phyloP scores from a whole-genome alignment of 2,113 vertebrate species.

The Pseudolaguvia tuberculata region DNA sequence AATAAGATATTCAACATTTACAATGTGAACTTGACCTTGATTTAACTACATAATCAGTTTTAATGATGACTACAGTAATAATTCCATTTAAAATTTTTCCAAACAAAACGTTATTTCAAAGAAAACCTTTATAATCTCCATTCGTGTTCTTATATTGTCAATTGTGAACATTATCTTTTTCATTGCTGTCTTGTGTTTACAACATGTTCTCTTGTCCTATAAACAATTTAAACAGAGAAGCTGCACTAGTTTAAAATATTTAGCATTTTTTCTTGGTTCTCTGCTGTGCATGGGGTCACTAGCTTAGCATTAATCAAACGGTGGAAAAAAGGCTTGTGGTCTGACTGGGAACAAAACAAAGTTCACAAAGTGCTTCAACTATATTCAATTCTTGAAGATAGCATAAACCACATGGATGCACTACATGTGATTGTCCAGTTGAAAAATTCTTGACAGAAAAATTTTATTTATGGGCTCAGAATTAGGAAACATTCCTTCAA shows the following conservation, averaged over 20 bases:
- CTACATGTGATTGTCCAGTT: constrained; percentile 29
- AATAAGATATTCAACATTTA: not conserved
- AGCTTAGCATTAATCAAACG: constrained; percentile 50
- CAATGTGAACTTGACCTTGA: not conserved
- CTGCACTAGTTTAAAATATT: constrained; percentile 53
- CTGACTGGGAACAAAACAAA: constrained; percentile 42
- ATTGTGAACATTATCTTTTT: constrained; percentile 45
- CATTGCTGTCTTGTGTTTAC: constrained; percentile 46
- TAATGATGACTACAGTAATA: not conserved
- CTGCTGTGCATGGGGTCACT: constrained; percentile 50
- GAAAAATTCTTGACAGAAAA: constrained; percentile 33
- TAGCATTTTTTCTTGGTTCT: constrained; percentile 45
- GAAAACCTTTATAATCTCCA: too few relatives aligned
- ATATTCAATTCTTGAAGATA: constrained; percentile 35
- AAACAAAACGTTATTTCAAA: not conserved
- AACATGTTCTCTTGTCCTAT: constrained; percentile 39
- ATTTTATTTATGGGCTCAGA: constrained; percentile 36
- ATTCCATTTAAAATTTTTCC: not conserved
- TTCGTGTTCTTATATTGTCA: constrained; percentile 28
- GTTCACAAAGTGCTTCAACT: constrained; percentile 22
- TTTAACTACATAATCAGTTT: not conserved
- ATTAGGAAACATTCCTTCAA: constrained; percentile 25
- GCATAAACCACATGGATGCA: constrained; percentile 41
- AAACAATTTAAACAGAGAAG: constrained; percentile 46
- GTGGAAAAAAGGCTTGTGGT: constrained; percentile 44